Evolutionary conservation across 30 jellyfish, hydroid and myxozoan genomes (phyloP).

Genomic region (Aurelia coerulea): DNA sequence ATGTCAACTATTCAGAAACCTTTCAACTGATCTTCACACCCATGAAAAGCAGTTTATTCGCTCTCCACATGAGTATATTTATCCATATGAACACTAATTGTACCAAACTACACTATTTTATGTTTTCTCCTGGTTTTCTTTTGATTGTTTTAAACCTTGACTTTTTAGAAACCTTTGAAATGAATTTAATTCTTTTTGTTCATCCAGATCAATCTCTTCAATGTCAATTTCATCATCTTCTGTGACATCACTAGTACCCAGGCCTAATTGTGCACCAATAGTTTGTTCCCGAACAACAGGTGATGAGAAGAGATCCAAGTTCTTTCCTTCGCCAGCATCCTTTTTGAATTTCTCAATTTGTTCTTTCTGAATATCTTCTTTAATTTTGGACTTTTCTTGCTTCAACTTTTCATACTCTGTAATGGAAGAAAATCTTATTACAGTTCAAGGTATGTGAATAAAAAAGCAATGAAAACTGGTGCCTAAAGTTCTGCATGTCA

Average conservation of each 20-base stretch:
- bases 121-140: background rate
- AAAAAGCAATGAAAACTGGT: no score
- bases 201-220: conserved; percentile 45
- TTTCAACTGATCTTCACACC: conserved; percentile 28
- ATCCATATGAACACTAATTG: no score
- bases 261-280: conserved; percentile 25
- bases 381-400: conserved; percentile 46
- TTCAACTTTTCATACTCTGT: conserved; percentile 72
- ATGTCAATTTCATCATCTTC: conserved; percentile 23
- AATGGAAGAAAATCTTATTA: background rate
- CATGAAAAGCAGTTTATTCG: no score
- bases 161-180: conserved; percentile 63
- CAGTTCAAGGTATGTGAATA: no score
- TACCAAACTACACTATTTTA: background rate
- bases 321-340: conserved; percentile 57
- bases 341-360: conserved; percentile 54
- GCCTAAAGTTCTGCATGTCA: no score
- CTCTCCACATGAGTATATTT: no score
- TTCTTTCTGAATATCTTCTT: conserved; percentile 38
- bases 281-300: conserved; percentile 22
- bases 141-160: conserved; percentile 65
- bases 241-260: conserved; percentile 25
- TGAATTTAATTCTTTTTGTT: conserved; percentile 54
- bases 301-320: conserved; percentile 50
- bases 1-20: conserved; percentile 3